A percentile compares a stretch with the other conserved stretches of the same genome.
Evolutionary conservation across 2,797 vertebrate genomes (phyloP).

Genomic region (Chaenodraco wilsoni): DNA sequence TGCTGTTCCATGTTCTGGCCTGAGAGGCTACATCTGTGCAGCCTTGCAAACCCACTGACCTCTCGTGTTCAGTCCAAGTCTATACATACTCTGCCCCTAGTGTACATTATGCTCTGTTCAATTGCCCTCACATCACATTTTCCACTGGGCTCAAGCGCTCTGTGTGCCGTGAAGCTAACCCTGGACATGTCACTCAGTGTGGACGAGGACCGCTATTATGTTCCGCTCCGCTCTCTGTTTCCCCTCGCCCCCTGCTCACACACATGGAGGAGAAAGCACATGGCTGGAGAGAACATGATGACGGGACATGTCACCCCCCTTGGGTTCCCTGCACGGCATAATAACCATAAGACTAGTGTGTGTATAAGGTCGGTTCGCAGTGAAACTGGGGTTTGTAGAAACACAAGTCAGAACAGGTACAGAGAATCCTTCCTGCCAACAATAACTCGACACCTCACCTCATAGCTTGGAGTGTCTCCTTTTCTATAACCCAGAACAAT

Average conservation of each 20-base stretch:
- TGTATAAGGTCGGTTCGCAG: background rate
- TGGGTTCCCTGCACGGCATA: background rate
- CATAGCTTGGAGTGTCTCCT: no score
- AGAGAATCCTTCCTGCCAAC: no score
- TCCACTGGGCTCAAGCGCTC: slow-evolving; percentile 43
- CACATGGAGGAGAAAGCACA: slow-evolving; percentile 16
- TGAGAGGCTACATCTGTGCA: slow-evolving; percentile 17
- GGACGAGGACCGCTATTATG: slow-evolving; percentile 32
- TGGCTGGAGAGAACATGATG: slow-evolving; percentile 9
- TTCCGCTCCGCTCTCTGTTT: slow-evolving; percentile 33
- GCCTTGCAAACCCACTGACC: slow-evolving; percentile 4
- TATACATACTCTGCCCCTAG: background rate
- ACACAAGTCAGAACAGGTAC: slow-evolving; percentile 22
- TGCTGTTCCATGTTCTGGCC: background rate
- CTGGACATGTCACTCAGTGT: slow-evolving; percentile 48
- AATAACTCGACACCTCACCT: no score
- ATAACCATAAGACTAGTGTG: background rate
- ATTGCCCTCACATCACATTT: slow-evolving; percentile 53
- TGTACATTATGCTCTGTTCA: slow-evolving; percentile 27
- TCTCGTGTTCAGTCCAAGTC: slow-evolving; percentile 6
- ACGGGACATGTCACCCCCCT: slow-evolving; percentile 25
- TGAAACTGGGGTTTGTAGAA: slow-evolving; percentile 59
- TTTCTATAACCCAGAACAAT: no score
- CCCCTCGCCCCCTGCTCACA: slow-evolving; percentile 33
- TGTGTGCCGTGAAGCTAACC: slow-evolving; percentile 37